A percentile compares a stretch with the other conserved stretches of the same genome.
These are phyloP conservation scores for Spea multiplicata DNA, from an alignment of 2,113 vertebrate species.

Conservation along the genomic window DNA sequence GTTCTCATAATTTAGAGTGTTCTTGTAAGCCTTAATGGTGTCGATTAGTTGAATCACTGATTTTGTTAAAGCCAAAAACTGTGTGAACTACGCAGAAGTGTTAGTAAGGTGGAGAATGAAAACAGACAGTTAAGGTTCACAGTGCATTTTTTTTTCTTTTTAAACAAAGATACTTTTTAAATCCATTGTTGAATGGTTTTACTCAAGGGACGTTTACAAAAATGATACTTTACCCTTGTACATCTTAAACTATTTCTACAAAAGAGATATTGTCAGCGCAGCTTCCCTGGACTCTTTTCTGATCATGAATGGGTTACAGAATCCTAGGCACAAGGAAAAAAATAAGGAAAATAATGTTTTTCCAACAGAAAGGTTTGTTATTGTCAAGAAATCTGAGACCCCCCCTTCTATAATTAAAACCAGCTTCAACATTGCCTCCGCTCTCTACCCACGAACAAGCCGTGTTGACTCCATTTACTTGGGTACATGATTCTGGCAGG, in stretches of 20 bases:
- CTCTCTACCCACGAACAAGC: neutral
- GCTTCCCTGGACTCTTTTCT: neutral
- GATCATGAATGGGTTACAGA: conserved; percentile 35
- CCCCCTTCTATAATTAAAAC: conserved; percentile 31
- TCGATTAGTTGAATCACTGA: neutral
- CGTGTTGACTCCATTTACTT: conserved; percentile 24
- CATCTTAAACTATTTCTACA: neutral
- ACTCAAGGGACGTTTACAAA: neutral
- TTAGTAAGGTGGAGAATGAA: too few relatives aligned
- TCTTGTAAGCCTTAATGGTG: conserved; percentile 15
- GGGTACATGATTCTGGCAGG: conserved; percentile 38
- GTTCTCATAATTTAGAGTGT: conserved; percentile 11
- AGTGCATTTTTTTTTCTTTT: neutral
- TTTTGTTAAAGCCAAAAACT: conserved; percentile 1
- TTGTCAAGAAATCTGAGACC: conserved; percentile 36
- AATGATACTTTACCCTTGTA: neutral
- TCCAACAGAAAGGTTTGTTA: conserved; percentile 40
- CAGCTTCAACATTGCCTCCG: conserved; percentile 16
- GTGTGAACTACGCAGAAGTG: too few relatives aligned
- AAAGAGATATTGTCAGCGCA: neutral
- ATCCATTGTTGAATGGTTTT: neutral
- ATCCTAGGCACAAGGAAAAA: conserved; percentile 7
- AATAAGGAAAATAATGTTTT: conserved; percentile 30
- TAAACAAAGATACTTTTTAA: neutral
- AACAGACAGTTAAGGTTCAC: too few relatives aligned